Conservation (phyloP, 2,797 vertebrate species). For the Mus minutoides region DNA sequence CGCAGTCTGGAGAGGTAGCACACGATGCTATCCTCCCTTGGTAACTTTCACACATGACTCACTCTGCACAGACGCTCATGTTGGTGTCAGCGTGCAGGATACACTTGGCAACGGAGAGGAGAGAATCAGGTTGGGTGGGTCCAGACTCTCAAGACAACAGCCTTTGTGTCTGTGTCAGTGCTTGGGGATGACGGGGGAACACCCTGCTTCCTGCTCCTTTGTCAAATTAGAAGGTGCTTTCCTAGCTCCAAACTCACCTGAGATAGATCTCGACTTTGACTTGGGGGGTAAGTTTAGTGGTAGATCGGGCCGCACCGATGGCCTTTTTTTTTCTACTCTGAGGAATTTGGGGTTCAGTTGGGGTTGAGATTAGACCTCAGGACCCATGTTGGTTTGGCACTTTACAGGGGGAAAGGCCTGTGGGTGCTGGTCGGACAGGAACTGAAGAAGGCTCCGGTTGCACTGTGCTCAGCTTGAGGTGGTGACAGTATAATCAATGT, state of each 20-base stretch:
- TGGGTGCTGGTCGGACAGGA: background rate
- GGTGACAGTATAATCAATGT: background rate
- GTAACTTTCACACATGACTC: slow-evolving; percentile 29
- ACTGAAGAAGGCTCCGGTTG: background rate
- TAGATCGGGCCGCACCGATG: background rate
- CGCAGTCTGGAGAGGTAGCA: background rate
- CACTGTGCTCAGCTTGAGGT: background rate
- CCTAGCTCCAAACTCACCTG: slow-evolving; percentile 25
- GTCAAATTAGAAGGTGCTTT: slow-evolving; percentile 67
- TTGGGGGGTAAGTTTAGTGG: background rate
- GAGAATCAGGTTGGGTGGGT: slow-evolving; percentile 59
- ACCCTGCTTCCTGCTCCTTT: slow-evolving; percentile 29
- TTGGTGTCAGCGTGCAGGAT: background rate
- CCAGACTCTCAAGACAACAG: slow-evolving; percentile 33
- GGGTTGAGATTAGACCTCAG: slow-evolving; percentile 11
- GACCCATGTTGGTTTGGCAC: background rate
- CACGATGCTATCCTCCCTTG: background rate
- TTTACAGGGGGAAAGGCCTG: background rate
- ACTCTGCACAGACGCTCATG: background rate
- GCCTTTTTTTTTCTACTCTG: slow-evolving; percentile 32
- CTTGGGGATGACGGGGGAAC: slow-evolving; percentile 42
- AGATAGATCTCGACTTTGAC: slow-evolving; percentile 28
- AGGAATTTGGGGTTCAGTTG: background rate
- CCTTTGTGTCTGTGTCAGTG: slow-evolving; percentile 54
- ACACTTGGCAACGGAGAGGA: slow-evolving; percentile 5